These are phyloP conservation scores for Scaptomyza caliginosa DNA, from an alignment of 2,888 invertebrate genomes.

Conservation along the genomic window DNA sequence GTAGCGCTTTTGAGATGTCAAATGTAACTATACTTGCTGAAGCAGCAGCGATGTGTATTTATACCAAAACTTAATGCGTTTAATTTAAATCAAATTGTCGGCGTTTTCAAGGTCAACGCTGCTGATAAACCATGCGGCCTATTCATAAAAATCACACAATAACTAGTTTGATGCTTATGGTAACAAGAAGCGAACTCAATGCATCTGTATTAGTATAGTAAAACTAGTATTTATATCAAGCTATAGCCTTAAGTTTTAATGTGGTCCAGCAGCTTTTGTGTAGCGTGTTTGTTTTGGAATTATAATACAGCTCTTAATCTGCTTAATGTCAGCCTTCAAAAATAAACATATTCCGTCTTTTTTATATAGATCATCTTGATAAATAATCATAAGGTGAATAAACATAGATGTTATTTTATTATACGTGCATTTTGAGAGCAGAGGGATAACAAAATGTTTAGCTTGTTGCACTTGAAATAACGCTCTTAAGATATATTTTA, in stretches of 20 bases:
- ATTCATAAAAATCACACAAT: not conserved
- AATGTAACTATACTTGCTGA: slow-evolving; percentile 23
- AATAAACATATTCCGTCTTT: not conserved
- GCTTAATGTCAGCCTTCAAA: not conserved
- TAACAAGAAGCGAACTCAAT: slow-evolving; percentile 10
- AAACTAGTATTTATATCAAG: slow-evolving; percentile 18
- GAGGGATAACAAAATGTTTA: no score
- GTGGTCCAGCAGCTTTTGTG: not conserved
- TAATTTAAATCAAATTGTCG: slow-evolving; percentile 2
- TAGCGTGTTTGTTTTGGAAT: not conserved
- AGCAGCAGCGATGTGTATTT: slow-evolving; percentile 17
- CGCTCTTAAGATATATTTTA: slow-evolving; percentile 42
- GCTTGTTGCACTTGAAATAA: slow-evolving; percentile 1
- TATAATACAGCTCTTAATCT: not conserved
- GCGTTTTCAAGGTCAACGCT: slow-evolving; percentile 18
- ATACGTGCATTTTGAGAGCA: no score
- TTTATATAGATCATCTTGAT: not conserved
- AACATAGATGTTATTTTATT: not conserved
- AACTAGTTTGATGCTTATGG: slow-evolving; percentile 30
- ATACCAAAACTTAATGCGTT: no score
- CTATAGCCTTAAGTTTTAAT: not conserved
- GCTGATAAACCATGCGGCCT: slow-evolving; percentile 1
- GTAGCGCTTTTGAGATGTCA: slow-evolving; percentile 26
- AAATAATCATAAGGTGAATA: not conserved
- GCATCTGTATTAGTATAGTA: slow-evolving; percentile 16